Evolutionary conservation across 1,140 invertebrate genomes (phyloP).

Genomic region (Idris sp.): DNA sequence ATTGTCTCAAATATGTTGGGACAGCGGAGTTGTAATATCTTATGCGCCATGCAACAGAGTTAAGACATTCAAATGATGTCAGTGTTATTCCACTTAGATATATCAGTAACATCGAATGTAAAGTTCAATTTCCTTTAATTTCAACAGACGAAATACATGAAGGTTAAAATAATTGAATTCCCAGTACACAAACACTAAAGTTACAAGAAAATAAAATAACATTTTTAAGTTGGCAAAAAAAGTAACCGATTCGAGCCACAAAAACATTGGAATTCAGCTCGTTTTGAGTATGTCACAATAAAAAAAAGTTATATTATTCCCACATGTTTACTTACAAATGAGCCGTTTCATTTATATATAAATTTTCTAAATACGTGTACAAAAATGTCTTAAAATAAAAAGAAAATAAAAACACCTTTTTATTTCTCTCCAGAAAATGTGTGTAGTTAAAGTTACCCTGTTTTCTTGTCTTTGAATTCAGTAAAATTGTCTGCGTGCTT

Average conservation of each 20-base stretch:
- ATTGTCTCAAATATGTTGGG: conserved; percentile 55
- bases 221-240: not conserved
- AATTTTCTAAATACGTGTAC: no score
- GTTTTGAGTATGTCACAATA: not conserved
- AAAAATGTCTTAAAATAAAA: no score
- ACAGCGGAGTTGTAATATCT: conserved; percentile 39
- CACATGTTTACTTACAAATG: no score
- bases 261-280: not conserved
- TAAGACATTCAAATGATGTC: conserved; percentile 55
- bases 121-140: conserved; percentile 40
- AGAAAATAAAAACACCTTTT: no score
- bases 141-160: conserved; percentile 18
- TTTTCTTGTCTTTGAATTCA: no score
- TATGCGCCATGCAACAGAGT: conserved; percentile 37
- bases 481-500: no score
- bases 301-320: no score
- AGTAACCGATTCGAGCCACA: not conserved
- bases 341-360: no score
- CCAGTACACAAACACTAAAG: not conserved
- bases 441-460: no score
- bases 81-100: conserved; percentile 35
- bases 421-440: no score
- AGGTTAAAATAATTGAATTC: conserved; percentile 36
- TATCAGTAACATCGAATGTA: conserved; percentile 25
- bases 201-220: conserved; percentile 12